phyloP scores from a whole-genome alignment of 2,888 invertebrate species.

The Oasisia sp. region DNA sequence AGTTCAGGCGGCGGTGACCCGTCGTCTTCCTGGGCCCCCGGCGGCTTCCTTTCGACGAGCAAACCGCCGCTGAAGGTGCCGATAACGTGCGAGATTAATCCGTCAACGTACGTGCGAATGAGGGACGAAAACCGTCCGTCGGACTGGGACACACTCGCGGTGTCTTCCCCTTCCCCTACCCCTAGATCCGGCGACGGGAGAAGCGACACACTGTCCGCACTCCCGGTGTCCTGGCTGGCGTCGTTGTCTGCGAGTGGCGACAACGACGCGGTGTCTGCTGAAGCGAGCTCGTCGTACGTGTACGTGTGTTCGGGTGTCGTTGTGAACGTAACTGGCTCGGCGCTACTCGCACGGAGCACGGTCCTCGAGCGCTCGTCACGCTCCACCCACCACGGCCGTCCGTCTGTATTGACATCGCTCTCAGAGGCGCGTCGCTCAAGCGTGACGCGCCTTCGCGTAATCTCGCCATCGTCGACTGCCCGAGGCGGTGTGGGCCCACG shows the following conservation, averaged over 20 bases:
- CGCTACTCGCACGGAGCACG: neutral
- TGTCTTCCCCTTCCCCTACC: neutral
- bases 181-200: neutral
- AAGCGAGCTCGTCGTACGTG: neutral
- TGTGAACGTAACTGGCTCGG: neutral
- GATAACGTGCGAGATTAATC: neutral
- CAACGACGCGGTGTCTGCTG: neutral
- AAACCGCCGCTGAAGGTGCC: neutral
- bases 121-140: neutral
- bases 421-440: neutral
- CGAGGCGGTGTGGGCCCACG: neutral
- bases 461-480: neutral
- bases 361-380: neutral
- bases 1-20: neutral
- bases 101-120: neutral
- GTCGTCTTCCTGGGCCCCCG: neutral
- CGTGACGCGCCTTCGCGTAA: neutral
- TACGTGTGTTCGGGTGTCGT: neutral
- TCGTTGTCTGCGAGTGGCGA: neutral
- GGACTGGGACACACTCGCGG: neutral
- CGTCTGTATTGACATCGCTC: neutral
- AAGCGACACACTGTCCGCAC: neutral
- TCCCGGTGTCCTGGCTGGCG: neutral
- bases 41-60: neutral
- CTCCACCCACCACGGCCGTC: neutral